These are phyloP conservation scores for Sebastes kiyomatsui DNA, from an alignment of 2,797 vertebrate species.

Conservation along the genomic window DNA sequence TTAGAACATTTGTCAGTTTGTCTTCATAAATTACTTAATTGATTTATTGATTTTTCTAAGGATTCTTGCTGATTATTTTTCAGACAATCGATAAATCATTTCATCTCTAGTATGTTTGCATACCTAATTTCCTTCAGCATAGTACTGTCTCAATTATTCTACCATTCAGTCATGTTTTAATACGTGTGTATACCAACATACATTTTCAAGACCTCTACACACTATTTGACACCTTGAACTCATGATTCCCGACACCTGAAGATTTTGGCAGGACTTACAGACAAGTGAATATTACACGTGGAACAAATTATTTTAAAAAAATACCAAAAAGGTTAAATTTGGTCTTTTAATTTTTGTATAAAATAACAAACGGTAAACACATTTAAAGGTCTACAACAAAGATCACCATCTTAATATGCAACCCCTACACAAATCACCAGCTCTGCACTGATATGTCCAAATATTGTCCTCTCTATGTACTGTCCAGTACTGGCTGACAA, in stretches of 20 bases:
- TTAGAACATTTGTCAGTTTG: background rate
- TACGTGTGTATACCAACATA: background rate
- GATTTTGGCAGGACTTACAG: background rate
- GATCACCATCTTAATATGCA: background rate
- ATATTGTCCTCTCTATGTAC: background rate
- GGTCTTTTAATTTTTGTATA: constrained; percentile 1
- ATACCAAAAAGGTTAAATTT: background rate
- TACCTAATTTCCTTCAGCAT: background rate
- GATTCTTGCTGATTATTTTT: background rate
- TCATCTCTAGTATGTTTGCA: background rate
- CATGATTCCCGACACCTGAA: background rate
- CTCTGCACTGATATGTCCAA: background rate
- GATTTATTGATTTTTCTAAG: background rate
- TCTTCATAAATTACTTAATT: background rate
- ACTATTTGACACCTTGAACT: background rate
- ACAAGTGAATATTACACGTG: background rate
- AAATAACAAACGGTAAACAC: background rate
- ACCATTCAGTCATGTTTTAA: background rate
- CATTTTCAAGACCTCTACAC: background rate
- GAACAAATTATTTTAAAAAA: background rate
- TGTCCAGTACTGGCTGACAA: background rate
- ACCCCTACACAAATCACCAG: background rate
- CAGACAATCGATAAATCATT: background rate
- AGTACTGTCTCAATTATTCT: background rate
- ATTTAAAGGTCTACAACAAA: background rate